Percentiles rank a stretch among this genome's conserved stretches.
Evolutionary conservation across 23 tunicate species (phyloP).

Genomic region (Halocynthia roretzi): DNA sequence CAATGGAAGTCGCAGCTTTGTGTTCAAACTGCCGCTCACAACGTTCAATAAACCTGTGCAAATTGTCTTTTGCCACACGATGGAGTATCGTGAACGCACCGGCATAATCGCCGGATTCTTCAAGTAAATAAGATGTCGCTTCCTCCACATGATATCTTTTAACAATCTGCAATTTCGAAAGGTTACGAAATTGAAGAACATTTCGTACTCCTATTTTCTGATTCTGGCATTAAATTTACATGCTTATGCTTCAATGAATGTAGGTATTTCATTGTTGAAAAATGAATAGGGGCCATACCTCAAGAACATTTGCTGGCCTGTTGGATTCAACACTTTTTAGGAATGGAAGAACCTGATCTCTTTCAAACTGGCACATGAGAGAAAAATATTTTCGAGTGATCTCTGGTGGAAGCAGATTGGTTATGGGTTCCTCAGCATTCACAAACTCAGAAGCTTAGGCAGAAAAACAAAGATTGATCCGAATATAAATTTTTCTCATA

Average conservation of each 20-base stretch:
- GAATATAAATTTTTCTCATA: neutral
- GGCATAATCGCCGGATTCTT: conserved; percentile 64
- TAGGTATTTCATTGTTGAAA: neutral
- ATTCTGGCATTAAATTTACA: neutral
- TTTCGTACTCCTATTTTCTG: neutral
- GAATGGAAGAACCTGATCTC: conserved; percentile 57
- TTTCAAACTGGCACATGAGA: conserved; percentile 85
- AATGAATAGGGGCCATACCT: conserved; percentile 21
- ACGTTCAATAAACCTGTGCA: conserved; percentile 29
- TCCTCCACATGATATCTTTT: conserved; percentile 75
- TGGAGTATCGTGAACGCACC: conserved; percentile 71
- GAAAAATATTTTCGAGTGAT: conserved; percentile 67
- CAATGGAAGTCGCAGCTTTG: neutral
- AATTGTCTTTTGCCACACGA: conserved; percentile 32
- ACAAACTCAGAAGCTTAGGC: neutral
- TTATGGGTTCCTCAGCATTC: conserved; percentile 7
- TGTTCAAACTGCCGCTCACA: conserved; percentile 5
- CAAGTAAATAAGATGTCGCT: conserved; percentile 76
- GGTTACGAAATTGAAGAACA: neutral
- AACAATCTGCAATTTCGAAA: conserved; percentile 40
- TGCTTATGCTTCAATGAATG: neutral
- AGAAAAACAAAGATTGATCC: neutral
- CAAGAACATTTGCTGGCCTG: conserved; percentile 60
- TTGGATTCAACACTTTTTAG: conserved; percentile 50
- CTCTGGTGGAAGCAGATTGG: conserved; percentile 25